Evolutionary conservation across 2,797 vertebrate species (phyloP), one percentile per base, ranked within the genome.

Genomic region (Cossypha heuglini): DNA sequence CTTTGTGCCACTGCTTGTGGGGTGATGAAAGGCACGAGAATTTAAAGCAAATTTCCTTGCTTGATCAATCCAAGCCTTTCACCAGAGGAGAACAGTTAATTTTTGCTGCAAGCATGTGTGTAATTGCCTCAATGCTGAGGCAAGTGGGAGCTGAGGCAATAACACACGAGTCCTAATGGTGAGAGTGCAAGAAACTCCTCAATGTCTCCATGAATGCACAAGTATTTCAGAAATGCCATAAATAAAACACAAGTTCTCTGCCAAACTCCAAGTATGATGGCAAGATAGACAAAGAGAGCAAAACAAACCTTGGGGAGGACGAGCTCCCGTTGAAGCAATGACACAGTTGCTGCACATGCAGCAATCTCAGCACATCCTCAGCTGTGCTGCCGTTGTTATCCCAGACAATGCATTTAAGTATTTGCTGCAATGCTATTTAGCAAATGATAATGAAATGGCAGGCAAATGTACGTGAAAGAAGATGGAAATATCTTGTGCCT

Each of bases 371-470:
- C 86, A 83, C 76, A 58, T 88, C 40, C 57, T 87, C 51, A 25
- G 31, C 68, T 55, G 16, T 37, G 49, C 11, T 6, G 9, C n/a
- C 0, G 1, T 73, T 17, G 48, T 89, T 74, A 89, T 46, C 54
- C 58, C 78, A 87, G 51, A 79, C 64, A 91, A 77, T 25, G 24
- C 57, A n/a, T 59, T 85, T 25, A 57, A 86, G 74, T 49, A 25
- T 87, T 87, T 88, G 37, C 75, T 94, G 82, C 75, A 68, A 29
- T 42, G 78, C 54, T 91, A 6, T 82, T 96, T 93, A 92, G 72
- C 54, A 74, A 68, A 76, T 22, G 64, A 74, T 77, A 87, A 94
- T 66, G 86, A 94, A 96, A 58, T 28, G 90, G 51, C 28, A 59
- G 85, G 58, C 51, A 90, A 86, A 81, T 43, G 35, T 5, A 35